Evolutionary conservation across 2,888 invertebrate genomes (phyloP), one percentile per base, ranked within the genome.

Genomic region (Diplazon laetatorius): DNA sequence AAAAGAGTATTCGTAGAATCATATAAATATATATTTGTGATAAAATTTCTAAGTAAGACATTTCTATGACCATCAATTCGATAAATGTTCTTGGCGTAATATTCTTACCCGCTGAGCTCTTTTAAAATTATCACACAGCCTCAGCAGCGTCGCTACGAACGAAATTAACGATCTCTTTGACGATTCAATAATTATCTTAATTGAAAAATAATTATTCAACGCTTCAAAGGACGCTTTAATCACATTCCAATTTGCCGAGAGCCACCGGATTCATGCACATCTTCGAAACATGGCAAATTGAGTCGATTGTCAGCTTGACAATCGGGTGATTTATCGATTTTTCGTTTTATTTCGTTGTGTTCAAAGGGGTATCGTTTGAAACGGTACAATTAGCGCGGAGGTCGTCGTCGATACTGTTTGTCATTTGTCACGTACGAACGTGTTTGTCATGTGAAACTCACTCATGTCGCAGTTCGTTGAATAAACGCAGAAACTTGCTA

Each of bases 261-360:
- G 42, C 42, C 4, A 42, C n/a, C n/a, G 2, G n/a, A n/a, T n/a
- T 10, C 9, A n/a, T 22, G 12, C n/a, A 6, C 12, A 5, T 22
- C 22, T 22, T n/a, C 20, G 10, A 5, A 5, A 3, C 0, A 20
- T 50, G 50, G 10, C 20, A 20, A 25, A 50, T 22, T 20, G 50
- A 22, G 50, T 50, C n/a, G n/a, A n/a, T n/a, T 5, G 22, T 22
- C 4, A 20, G 50, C 20, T 50, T n/a, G 22, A 25, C 50, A 50
- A 50, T 50, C 22, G 22, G 4, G 22, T 50, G 50, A 22, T 20
- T 20, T 50, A 50, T 50, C 22, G 50, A 50, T 50, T 10, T 50
- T 30, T 5, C 6, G 6, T 30, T 30, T 50, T 48, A 20, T 50
- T 22, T 50, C 4, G 20, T 48, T 12, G 10, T 22, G n/a, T n/a